phyloP scores from a whole-genome alignment of 2,797 vertebrate species.

The Gadopsis bispinosus region DNA sequence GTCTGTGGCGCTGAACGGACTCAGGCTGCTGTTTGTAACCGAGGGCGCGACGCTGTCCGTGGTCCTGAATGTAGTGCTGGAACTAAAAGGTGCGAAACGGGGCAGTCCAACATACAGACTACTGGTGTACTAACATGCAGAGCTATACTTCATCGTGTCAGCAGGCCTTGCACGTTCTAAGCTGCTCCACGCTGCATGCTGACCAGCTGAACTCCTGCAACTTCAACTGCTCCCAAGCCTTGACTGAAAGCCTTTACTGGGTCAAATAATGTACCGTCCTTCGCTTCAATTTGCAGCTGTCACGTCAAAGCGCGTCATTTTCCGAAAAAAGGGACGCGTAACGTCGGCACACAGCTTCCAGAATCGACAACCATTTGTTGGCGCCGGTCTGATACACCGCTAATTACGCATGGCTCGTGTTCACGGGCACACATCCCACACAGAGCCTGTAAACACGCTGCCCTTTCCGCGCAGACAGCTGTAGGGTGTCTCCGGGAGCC shows the following conservation, averaged over 20 bases:
- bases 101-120: neutral
- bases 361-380: conserved; percentile 56
- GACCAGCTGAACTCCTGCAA: conserved; percentile 56
- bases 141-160: neutral
- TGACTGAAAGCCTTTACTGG: conserved; percentile 74
- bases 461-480: conserved; percentile 13
- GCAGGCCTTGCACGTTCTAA: conserved; percentile 23
- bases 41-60: conserved; percentile 50
- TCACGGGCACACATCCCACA: conserved; percentile 45
- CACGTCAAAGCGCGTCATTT: conserved; percentile 73
- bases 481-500: neutral
- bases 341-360: conserved; percentile 36
- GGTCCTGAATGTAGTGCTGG: conserved; percentile 44
- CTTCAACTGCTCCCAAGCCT: conserved; percentile 51
- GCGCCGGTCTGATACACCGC: conserved; percentile 27
- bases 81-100: conserved; percentile 20
- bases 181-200: conserved; percentile 27
- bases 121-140: neutral
- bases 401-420: conserved; percentile 51
- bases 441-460: conserved; percentile 26
- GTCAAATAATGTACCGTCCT: conserved; percentile 76
- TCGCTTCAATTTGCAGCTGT: conserved; percentile 75
- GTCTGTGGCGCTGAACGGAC: conserved; percentile 62
- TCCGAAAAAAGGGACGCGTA: conserved; percentile 33
- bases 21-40: conserved; percentile 41